These are phyloP conservation scores for Lynx canadensis DNA, from an alignment of 2,113 vertebrate genomes.

Conservation along the genomic window DNA sequence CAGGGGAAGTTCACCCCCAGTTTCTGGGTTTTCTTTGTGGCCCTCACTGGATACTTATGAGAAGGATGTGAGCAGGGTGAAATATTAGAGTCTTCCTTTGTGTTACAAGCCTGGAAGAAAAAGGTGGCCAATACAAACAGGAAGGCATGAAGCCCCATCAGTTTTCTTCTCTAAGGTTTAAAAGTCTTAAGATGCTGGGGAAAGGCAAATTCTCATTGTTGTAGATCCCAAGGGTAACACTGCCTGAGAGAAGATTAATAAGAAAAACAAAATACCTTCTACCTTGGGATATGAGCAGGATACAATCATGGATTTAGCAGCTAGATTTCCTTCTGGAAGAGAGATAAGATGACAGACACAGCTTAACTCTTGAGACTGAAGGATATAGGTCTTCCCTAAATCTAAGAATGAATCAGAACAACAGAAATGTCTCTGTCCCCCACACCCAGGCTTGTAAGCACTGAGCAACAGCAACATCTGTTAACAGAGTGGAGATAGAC, in stretches of 20 bases:
- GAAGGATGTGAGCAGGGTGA: not conserved
- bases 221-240: not conserved
- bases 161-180: not conserved
- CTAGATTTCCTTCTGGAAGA: not conserved
- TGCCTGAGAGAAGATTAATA: not conserved
- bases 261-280: not conserved
- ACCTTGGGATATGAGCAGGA: not conserved
- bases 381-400: not conserved
- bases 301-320: not conserved
- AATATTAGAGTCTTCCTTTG: not conserved
- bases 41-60: not conserved
- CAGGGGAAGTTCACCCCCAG: not conserved
- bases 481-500: not conserved
- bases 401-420: not conserved
- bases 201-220: not conserved
- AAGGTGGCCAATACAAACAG: not conserved
- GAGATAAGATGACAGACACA: not conserved
- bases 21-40: not conserved
- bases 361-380: not conserved
- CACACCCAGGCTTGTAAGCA: not conserved
- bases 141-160: not conserved
- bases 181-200: not conserved
- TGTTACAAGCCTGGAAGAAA: not conserved
- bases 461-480: not conserved
- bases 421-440: not conserved